Conservation (phyloP, 2,113 vertebrate genomes). For the Cynoglossus semilaevis region DNA sequence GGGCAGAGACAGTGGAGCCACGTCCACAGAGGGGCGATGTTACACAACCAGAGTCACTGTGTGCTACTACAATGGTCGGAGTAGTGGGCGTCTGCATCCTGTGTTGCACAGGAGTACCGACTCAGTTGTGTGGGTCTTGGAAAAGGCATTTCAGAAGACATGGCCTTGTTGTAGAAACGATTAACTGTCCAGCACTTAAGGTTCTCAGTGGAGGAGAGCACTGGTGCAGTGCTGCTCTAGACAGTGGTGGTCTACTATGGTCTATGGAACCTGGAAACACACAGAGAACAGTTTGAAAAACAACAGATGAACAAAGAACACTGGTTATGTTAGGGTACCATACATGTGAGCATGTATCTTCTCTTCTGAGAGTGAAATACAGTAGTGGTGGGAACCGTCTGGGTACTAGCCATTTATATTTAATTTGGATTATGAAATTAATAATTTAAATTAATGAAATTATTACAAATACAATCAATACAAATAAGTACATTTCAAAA, state of each 20-base stretch:
- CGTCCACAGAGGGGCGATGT: conserved; percentile 42
- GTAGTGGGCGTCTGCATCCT: conserved; percentile 62
- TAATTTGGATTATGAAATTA: too few species aligned
- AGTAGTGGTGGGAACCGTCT: too few species aligned
- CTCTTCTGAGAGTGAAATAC: too few species aligned
- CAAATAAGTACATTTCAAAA: too few species aligned
- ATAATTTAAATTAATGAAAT: too few species aligned
- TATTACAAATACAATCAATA: too few species aligned
- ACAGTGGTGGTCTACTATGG: conserved; percentile 89
- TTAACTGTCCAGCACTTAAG: conserved; percentile 92
- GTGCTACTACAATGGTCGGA: conserved; percentile 67
- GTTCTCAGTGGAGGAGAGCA: conserved; percentile 76
- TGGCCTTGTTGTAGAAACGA: conserved; percentile 83
- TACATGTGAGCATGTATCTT: too few species aligned
- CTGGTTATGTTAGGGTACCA: too few species aligned
- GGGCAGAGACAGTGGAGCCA: conserved; percentile 31
- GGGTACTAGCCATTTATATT: too few species aligned
- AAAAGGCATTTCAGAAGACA: conserved; percentile 87
- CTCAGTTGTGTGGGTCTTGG: conserved; percentile 69
- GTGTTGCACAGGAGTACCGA: conserved; percentile 43
- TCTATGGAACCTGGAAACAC: conserved; percentile 88
- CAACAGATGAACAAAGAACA: too few species aligned
- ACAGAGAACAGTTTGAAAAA: not conserved
- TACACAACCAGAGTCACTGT: conserved; percentile 53
- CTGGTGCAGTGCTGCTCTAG: conserved; percentile 76